Conservation (phyloP, 1,140 invertebrate species). For the Cyclargus thomasi region DNA sequence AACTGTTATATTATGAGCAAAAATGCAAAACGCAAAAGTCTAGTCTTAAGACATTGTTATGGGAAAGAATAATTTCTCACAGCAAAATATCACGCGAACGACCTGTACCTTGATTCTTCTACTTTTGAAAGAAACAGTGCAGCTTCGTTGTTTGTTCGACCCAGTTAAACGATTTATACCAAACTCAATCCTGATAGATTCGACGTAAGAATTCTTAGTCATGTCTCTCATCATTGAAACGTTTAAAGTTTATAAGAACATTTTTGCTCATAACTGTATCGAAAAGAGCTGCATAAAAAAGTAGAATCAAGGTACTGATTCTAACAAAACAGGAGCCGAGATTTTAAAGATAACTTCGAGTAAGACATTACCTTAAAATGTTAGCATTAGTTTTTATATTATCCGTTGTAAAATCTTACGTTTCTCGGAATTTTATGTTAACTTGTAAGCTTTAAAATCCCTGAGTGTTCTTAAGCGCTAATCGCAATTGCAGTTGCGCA, state of each 20-base stretch:
- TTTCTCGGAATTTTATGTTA: constrained; percentile 5
- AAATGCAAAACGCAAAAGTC: constrained; percentile 6
- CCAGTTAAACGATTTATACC: too few relatives aligned
- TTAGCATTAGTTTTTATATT: constrained; percentile 5
- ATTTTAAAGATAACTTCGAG: constrained; percentile 9
- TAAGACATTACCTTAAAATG: constrained; percentile 17
- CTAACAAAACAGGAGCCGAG: constrained; percentile 20
- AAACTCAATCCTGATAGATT: too few relatives aligned
- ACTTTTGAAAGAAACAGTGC: too few relatives aligned
- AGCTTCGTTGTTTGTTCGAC: too few relatives aligned
- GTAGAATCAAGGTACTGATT: neutral
- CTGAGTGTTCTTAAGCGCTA: too few relatives aligned
- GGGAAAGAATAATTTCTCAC: constrained; percentile 18
- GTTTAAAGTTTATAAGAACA: too few relatives aligned
- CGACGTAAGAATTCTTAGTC: too few relatives aligned
- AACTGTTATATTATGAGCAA: neutral
- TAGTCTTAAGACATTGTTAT: constrained; percentile 7
- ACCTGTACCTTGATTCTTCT: too few relatives aligned
- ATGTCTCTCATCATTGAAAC: too few relatives aligned
- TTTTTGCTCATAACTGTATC: too few relatives aligned
- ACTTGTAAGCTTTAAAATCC: neutral
- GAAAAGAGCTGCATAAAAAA: too few relatives aligned
- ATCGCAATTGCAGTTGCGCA: too few relatives aligned
- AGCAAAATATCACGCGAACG: constrained; percentile 14
- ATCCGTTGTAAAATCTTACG: constrained; percentile 2